Evolutionary conservation across 2,888 invertebrate genomes (phyloP), one percentile per base, ranked within the genome.

Genomic region (Ectemnius continuus): DNA sequence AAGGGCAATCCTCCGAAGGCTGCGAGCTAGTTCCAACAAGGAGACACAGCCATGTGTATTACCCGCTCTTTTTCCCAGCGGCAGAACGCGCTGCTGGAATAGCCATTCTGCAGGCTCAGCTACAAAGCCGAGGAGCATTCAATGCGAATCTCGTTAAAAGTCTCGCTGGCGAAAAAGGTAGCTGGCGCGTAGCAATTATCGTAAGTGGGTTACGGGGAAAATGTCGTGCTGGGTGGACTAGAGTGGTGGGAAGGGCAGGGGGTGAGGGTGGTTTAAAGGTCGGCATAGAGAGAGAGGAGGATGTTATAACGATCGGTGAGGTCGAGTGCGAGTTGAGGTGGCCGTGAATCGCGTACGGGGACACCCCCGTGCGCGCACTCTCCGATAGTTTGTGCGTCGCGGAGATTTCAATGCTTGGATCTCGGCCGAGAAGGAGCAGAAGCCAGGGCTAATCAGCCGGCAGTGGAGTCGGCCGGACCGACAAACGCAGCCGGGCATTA

Each of bases 391-490:
- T 26, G 47, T 26, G 47, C 62, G 36, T 64, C 16, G n/a, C 52
- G 52, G 52, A 16, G 52, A 59, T 73, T 72, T 72, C 74, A 63
- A 77, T 74, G 60, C 52, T 60, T 59, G 46, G 36, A 47, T 62
- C 28, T 52, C 52, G 4, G 14, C 20, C 57, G 52, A 52, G 57
- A 6, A 36, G 36, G 36, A 36, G 36, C 36, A 36, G 65, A 59
- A 52, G 65, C 26, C 36, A 62, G 63, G 61, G 64, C 76, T 77
- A 76, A 77, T 77, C 77, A 65, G 36, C 36, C 72, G 67, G 63
- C 28, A 64, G 36, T 56, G 45, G 26, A 36, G 61, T 64, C 67
- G 67, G 58, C 67, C 63, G 47, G 48, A n/a, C 58, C 66, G 20
- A 36, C 57, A 60, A 61, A 68, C 61, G 48, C 57, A 69, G 57